Evolutionary conservation across 2,888 invertebrate genomes (phyloP), one percentile per base, ranked within the genome.

Genomic region (Spodoptera exigua): DNA sequence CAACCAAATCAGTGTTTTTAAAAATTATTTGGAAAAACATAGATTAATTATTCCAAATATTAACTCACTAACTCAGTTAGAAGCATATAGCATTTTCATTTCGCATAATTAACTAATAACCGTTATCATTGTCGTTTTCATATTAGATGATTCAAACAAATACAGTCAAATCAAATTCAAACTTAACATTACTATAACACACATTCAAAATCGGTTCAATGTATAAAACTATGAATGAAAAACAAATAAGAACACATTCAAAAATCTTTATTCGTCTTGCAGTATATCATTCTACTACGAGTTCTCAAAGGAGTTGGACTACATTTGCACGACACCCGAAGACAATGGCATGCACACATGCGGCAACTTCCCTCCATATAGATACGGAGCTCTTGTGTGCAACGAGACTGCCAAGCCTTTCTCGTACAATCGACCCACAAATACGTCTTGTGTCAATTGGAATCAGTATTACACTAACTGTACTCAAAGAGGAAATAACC

Each of bases 401-500:
- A 98, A 97, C 83, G 96, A 96, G 80, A 96, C 96, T 7, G 97
- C 97, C 46, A 92, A 94, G 69, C 94, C 95, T 7, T 91, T 83
- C 81, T 94, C 95, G 14, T 91, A 93, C 82, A 97, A 96, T 84
- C 93, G 95, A 63, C 95, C 96, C 46, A 96, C 96, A 58, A 96
- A 96, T 86, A 92, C 89, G 40, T 97, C 97, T 40, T 99, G 99
- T 92, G 97, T 99, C 79, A 98, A 99, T 94, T 99, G 99, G 99
- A 99, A 99, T 94, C 97, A 98, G 92, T 99, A 99, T 94, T 99
- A 99, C 90, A 98, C 98, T 51, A 97, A 97, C 83, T 99, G 99
- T 93, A 96, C 97, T 66, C 97, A 98, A 70, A 97, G 98, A 76
- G 98, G 98, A 54, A 96, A 97, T 82, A 99, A 99, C 95, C 99